phyloP scores from a whole-genome alignment of 2,888 invertebrate genomes.

The Netelia melanura region DNA sequence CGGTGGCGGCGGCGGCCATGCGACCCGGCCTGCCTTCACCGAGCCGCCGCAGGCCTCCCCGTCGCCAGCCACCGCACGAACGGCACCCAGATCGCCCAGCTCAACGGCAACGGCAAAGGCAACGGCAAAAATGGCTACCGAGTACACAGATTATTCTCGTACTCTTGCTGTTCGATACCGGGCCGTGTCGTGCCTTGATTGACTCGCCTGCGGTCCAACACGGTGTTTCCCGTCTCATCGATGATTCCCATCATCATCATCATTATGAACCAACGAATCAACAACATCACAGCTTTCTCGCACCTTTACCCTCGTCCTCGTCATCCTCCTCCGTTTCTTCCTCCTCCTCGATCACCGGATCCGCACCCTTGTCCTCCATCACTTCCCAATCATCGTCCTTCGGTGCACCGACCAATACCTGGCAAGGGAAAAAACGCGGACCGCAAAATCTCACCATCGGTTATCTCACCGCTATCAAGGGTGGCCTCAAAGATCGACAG shows the following conservation, averaged over 20 bases:
- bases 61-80: constrained; percentile 83
- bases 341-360: constrained; percentile 41
- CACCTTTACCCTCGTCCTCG: constrained; percentile 53
- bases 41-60: constrained; percentile 85
- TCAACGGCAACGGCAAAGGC: constrained; percentile 71
- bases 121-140: constrained; percentile 82
- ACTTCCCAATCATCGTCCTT: constrained; percentile 54
- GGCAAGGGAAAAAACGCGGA: constrained; percentile 67
- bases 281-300: constrained; percentile 45
- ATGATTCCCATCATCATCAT: constrained; percentile 63
- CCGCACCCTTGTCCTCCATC: constrained; percentile 39
- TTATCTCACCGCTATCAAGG: constrained; percentile 93
- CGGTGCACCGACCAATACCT: constrained; percentile 36
- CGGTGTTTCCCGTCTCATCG: constrained; percentile 47
- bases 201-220: constrained; percentile 73
- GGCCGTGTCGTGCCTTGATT: constrained; percentile 74
- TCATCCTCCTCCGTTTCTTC: constrained; percentile 58
- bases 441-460: constrained; percentile 90
- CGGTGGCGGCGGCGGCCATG: constrained; percentile 87
- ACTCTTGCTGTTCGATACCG: constrained; percentile 87
- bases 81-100: constrained; percentile 62
- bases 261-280: neutral
- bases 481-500: constrained; percentile 91
- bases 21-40: constrained; percentile 86
- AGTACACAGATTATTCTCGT: constrained; percentile 86